Base-by-base conservation (phyloP, 1,140 invertebrate species). In the Nasonia vitripennis region DNA sequence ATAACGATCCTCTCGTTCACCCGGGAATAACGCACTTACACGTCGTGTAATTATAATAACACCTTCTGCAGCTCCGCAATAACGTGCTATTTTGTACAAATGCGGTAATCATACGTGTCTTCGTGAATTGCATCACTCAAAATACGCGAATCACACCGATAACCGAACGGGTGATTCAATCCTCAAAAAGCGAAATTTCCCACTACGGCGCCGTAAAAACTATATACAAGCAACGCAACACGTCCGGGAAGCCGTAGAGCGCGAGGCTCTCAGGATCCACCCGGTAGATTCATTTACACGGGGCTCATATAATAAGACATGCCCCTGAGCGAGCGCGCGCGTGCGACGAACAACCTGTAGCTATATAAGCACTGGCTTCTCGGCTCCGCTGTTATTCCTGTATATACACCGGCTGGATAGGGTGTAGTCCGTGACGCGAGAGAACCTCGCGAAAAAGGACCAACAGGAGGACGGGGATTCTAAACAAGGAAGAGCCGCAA, bases 331-430 rank as follows among this genome's bases (percentile, higher is more conserved):
- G 20, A 41, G 37, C 31, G 14, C 31, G 73, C 20, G 37, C 37
- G 27, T n/a, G 73, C 73, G 75, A 78, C 45, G 45, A 78, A 17
- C 45, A 78, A 78, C 75, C 75, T 78, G 75, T 27, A 51, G 45
- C 75, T 51, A 45, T 51, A 45, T 67, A 31, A 51, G 20, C 75
- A 51, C 75, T 51, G 20, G 4, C 34, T 41, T n/a, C 7, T 75
- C 27, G 27, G 27, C 75, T 78, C 73, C 5, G 1, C 9, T n/a
- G 37, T 45, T 37, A 75, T 37, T 37, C 17, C 73, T 75, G 7
- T 45, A 77, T 6, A 77, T 74, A 74, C 14, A n/a, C 37, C 34
- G 11, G 34, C 73, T 17, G 10, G 5, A 45, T 23, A 78, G 75
- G 41, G 75, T 78, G 75, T 78, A 78, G 20, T 48, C 27, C 45